A percentile compares a stretch with the other conserved stretches of the same genome.
These are phyloP conservation scores for Nycticebus coucang DNA, from an alignment of 2,113 vertebrate genomes.

Conservation along the genomic window DNA sequence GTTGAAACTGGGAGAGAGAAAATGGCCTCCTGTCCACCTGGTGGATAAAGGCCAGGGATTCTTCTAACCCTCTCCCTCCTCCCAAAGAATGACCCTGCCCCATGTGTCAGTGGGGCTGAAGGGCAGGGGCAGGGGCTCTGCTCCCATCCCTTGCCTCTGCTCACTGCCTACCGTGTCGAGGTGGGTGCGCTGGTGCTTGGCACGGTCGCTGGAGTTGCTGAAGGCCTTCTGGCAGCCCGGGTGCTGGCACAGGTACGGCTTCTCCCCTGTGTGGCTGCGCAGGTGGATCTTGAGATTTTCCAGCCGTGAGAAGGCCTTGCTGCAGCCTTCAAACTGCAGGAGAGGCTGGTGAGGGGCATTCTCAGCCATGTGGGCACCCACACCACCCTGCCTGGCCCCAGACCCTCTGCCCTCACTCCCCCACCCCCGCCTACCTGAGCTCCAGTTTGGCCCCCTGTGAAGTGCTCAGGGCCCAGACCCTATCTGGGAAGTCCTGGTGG, in stretches of 20 bases:
- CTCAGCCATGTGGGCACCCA: neutral
- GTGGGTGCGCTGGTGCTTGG: slow-evolving; percentile 99
- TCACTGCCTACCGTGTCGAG: slow-evolving; percentile 93
- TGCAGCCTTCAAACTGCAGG: slow-evolving; percentile 96
- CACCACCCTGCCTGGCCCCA: too few relatives aligned
- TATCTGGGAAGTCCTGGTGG: neutral
- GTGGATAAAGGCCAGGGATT: neutral
- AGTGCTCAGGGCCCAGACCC: neutral
- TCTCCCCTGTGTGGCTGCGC: slow-evolving; percentile 98
- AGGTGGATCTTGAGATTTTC: slow-evolving; percentile 99
- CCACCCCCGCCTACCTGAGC: rapidly evolving
- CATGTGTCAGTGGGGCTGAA: neutral
- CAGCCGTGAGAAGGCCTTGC: slow-evolving; percentile 98
- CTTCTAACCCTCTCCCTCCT: neutral
- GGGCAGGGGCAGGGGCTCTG: neutral
- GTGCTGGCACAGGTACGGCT: slow-evolving; percentile 99
- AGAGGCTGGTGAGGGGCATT: slow-evolving; percentile 38
- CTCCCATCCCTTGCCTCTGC: rapidly evolving
- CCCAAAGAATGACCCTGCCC: neutral
- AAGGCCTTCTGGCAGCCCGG: slow-evolving; percentile 99
- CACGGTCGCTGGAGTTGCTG: slow-evolving; percentile 99
- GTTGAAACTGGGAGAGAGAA: neutral
- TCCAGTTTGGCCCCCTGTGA: neutral
- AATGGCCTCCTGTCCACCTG: neutral
- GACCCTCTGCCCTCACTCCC: too few relatives aligned